Evolutionary conservation across 2,888 invertebrate genomes (phyloP).

Genomic region (Baccha elongata): DNA sequence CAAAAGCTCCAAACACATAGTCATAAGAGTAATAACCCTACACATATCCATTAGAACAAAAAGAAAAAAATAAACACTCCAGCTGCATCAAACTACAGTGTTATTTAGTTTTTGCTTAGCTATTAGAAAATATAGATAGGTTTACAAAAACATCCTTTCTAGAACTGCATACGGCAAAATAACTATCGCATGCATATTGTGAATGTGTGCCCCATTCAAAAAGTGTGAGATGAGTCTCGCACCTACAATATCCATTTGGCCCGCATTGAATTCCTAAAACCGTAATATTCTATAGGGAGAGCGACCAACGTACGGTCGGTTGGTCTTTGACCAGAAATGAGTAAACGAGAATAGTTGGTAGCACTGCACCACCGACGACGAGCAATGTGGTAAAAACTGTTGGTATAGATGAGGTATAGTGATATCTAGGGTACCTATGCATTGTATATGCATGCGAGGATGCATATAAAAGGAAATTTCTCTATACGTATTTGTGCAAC

Average conservation of each 20-base stretch:
- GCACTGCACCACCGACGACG: conserved; percentile 31
- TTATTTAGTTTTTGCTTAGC: conserved; percentile 68
- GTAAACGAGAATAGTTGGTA: conserved; percentile 42
- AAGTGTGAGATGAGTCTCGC: conserved; percentile 43
- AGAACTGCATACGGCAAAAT: conserved; percentile 40
- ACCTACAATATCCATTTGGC: conserved; percentile 57
- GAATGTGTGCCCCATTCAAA: neutral
- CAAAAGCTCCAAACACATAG: conserved; percentile 3
- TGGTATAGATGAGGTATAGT: conserved; percentile 4
- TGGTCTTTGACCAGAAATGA: conserved; percentile 60
- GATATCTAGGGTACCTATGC: neutral
- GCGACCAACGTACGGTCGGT: conserved; percentile 39
- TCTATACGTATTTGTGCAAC: conserved; percentile 44
- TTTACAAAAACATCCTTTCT: conserved; percentile 27
- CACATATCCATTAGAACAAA: conserved; percentile 3
- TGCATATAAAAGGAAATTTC: neutral
- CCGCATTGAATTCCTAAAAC: conserved; percentile 57
- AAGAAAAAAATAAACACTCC: conserved; percentile 25
- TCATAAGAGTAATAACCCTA: conserved; percentile 9
- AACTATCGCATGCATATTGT: conserved; percentile 21
- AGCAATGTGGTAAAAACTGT: conserved; percentile 32
- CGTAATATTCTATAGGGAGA: conserved; percentile 36
- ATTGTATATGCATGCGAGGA: neutral
- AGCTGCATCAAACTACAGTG: conserved; percentile 28
- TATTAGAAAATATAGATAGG: conserved; percentile 61